Evolutionary conservation across 2,113 vertebrate species (phyloP), one percentile per base, ranked within the genome.

Genomic region (Craseonycteris thonglongyai): DNA sequence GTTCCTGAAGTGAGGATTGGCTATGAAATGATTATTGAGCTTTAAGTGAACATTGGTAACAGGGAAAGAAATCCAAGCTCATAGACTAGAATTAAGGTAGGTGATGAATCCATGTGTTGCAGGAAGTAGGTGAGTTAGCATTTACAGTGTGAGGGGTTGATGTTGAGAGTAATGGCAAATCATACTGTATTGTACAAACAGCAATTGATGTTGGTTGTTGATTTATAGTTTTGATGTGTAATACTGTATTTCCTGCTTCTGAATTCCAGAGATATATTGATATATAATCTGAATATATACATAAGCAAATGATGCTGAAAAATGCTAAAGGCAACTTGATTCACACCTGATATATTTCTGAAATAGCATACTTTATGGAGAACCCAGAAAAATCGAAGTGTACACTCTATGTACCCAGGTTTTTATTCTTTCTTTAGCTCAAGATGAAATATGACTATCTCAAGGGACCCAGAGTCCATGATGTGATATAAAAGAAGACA

Each of bases 401-500:
- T 16, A 47, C 3, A 7, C 13, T 79, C 5, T 26, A 0, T 33
- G 69, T 6, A 18, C 16, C 15, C 47, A 71, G 28, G 18, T 35
- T 35, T 83, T 49, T 87, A 40, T 75, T 87, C 7, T 84, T 81
- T 69, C 19, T 90, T 54, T 69, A 66, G 49, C 30, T 85, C 49
- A 85, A 95, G 47, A 69, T 89, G 54, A 95, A 95, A 75, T 65
- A 35, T 18, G 40, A 76, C 74, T 35, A 7, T 72, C 75, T 84
- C 56, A 35, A 58, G 63, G 68, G 58, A 22, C 30, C 9, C 19
- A 33, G 42, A 90, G 59, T 21, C 74, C 59, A 76, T n/a, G 22
- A 68, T 54, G n/a, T 79, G 72, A 92, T 47, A 59, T n/a, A 87
- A 90, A 79, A 22, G 24, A 86, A 87, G 71, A 90, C 58, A 61